phyloP scores from a whole-genome alignment of 2,888 invertebrate genomes.

The Antheraea assamensis region DNA sequence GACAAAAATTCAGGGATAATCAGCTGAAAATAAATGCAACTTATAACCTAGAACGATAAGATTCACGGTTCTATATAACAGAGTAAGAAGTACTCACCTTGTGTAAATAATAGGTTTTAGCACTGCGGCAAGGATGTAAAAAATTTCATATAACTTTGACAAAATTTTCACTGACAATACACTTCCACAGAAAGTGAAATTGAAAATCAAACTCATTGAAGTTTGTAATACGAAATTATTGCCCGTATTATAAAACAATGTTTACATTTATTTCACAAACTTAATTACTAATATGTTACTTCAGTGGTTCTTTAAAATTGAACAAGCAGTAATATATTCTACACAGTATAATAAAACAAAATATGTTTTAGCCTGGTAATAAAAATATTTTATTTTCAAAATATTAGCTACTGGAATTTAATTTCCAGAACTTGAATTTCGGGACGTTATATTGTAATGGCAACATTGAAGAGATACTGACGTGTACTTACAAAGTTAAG shows the following conservation, averaged over 20 bases:
- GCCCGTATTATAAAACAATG: constrained; percentile 8
- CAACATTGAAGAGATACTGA: constrained; percentile 11
- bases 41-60: constrained; percentile 72
- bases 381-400: too few species aligned
- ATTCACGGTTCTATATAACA: constrained; percentile 35
- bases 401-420: background rate
- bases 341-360: background rate
- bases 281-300: background rate
- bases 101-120: constrained; percentile 50
- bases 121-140: constrained; percentile 28
- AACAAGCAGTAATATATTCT: background rate
- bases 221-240: constrained; percentile 28
- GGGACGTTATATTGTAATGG: constrained; percentile 12
- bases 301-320: background rate
- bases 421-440: background rate
- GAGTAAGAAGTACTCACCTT: constrained; percentile 51
- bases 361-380: background rate
- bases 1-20: constrained; percentile 64
- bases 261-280: background rate
- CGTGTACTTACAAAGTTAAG: constrained; percentile 9
- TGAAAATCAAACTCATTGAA: constrained; percentile 31
- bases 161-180: constrained; percentile 32
- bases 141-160: constrained; percentile 30
- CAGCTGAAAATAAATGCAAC: constrained; percentile 71
- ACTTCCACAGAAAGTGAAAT: constrained; percentile 34